Evolutionary conservation across 2,797 vertebrate species (phyloP), one percentile per base, ranked within the genome.

Genomic region (Clarias platycephalus): DNA sequence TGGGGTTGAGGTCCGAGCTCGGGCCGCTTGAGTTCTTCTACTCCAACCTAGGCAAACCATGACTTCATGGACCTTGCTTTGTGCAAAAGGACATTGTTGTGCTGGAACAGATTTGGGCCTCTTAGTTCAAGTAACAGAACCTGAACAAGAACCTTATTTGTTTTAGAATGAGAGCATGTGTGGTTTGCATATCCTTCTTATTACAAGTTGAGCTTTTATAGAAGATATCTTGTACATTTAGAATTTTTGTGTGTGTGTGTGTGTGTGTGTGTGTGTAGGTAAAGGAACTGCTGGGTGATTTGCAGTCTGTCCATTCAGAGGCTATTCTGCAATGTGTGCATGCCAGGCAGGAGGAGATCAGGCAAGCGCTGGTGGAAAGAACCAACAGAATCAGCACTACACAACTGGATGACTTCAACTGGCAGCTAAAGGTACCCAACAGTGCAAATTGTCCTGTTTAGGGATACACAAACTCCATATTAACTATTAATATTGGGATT

Each of bases 401-500:
- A 1, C 95, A 95, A 28, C 94, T 99, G 53, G 95, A 96, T 87
- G 96, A 99, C 92, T 98, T 99, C 91, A 97, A 99, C 91, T 99
- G 98, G 98, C 97, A 98, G 86, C 92, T 99, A 79, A 99, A 98
- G 96, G 98, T 98, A 85, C 89, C 18, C 26, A 70, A 8, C 31
- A 66, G 4, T 80, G n/a, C 7, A 53, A 64, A 28, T 66, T 64
- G 31, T 79, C 40, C 26, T 53, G 16, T 53, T 44, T 80, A 53
- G 26, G n/a, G 8, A 80, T 64, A 22, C 57, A 77, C 55, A 15
- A 8, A 26, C 3, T 34, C 20, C 40, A 9, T 40, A 40, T 16
- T 63, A 34, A 78, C 58, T 78, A n/a, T 63, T 62, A 13, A 24
- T 40, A 44, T 62, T 16, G 22, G 57, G 28, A 34, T 20, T 34